Percentiles rank a stretch among this genome's conserved stretches.
These are phyloP conservation scores for Notamacropus eugenii DNA, from an alignment of 2,797 vertebrate genomes.

Conservation along the genomic window DNA sequence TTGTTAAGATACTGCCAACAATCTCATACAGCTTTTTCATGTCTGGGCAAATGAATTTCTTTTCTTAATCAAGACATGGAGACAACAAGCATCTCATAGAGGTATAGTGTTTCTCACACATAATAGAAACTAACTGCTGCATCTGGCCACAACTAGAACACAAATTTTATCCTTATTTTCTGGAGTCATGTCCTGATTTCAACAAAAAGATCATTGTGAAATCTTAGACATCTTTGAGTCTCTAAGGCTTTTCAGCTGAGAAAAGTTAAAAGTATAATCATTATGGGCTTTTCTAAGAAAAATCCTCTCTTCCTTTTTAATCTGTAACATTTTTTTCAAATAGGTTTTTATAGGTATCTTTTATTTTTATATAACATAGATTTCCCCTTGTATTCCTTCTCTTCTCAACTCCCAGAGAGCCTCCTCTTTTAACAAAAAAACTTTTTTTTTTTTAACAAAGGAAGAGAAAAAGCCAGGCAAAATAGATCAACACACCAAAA, in stretches of 20 bases:
- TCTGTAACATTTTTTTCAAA: background rate
- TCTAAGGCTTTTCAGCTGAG: conserved; percentile 40
- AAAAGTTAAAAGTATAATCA: conserved; percentile 84
- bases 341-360: conserved; percentile 49
- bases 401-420: background rate
- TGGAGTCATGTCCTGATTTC: conserved; percentile 67
- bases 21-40: background rate
- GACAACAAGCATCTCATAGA: conserved; percentile 79
- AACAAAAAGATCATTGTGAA: conserved; percentile 84
- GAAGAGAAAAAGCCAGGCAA: background rate
- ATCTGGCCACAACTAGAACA: conserved; percentile 34
- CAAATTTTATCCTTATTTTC: conserved; percentile 68
- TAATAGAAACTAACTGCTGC: background rate
- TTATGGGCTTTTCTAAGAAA: conserved; percentile 74
- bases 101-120: conserved; percentile 83
- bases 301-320: conserved; percentile 56
- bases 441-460: background rate
- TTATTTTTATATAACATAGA: background rate
- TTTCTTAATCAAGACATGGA: conserved; percentile 12
- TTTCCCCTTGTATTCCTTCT: background rate
- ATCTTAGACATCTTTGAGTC: conserved; percentile 61
- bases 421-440: background rate
- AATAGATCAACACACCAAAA: background rate
- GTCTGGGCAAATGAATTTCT: background rate
- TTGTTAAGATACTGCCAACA: background rate